Base-by-base conservation (phyloP, 2,113 vertebrate species). In the Erpornis zantholeuca region DNA sequence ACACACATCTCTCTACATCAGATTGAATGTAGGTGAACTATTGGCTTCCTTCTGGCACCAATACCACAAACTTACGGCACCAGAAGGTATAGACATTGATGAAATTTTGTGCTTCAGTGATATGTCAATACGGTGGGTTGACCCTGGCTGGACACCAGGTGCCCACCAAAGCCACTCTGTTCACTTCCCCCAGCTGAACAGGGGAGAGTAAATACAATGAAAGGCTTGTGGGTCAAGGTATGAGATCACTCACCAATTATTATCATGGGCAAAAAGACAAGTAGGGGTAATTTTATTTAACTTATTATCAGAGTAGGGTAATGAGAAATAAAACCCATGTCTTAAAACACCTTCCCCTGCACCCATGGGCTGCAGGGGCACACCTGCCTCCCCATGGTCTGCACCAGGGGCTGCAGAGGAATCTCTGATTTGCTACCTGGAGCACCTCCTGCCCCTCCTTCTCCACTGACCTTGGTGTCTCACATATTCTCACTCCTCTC, bases 351-450 rank as follows among this genome's bases (percentile, higher is more conserved):
- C 11, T 53, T 53, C 4, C 52, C 52, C 52, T 11, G 17, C 5
- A 3, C 3, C 28, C 29, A 12, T 1, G 3, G 24, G 20, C 61
- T n/a, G 28, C 38, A 52, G 28, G 6, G 28, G 9, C 33, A 29
- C 19, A 38, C 33, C 52, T 73, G 36, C 38, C 11, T 53, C 60
- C 2, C 53, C n/a, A 27, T 6, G 76, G 21, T 0, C 66, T 88
- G 57, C 42, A 65, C 25, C 27, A 20, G 4, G 16, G 24, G 16
- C 69, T 61, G 78, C 29, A 47, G n/a, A 24, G n/a, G 33, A 75
- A 47, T n/a, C 53, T 1, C 28, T 0, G 38, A 45, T 53, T 53
- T 2, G 9, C 1, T 0, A 0, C 24, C 9, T 25, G 38, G 9
- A 1, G 13, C 28, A n/a, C 6, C 38, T 89, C 53, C 45, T 38